Evolutionary conservation across 2,888 invertebrate species (phyloP).

Genomic region (Esperia sulphurella): DNA sequence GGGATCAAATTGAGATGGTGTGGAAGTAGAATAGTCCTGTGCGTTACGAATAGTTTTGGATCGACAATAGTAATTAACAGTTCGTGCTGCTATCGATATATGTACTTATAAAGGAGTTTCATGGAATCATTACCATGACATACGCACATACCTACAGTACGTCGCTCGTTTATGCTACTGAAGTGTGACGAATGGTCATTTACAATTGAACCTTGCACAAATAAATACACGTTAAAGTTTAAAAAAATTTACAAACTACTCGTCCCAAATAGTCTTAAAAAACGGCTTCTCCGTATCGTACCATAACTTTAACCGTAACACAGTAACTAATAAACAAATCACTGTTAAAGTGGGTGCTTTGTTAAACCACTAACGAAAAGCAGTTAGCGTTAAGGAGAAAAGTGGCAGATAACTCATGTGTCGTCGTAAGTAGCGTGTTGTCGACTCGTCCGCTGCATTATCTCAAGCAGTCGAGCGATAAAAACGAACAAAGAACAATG

Average conservation of each 20-base stretch:
- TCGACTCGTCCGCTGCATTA: constrained; percentile 53
- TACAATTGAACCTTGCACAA: not conserved
- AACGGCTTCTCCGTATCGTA: constrained; percentile 1
- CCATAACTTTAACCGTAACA: constrained; percentile 22
- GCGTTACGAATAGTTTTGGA: no score
- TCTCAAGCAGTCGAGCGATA: constrained; percentile 73
- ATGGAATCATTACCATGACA: no score
- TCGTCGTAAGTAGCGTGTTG: constrained; percentile 43
- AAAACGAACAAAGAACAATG: constrained; percentile 77
- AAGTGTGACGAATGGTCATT: no score
- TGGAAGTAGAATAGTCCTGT: no score
- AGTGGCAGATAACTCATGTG: constrained; percentile 68
- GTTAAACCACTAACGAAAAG: constrained; percentile 46
- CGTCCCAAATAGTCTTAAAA: not conserved
- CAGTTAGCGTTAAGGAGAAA: constrained; percentile 65
- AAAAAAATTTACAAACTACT: no score
- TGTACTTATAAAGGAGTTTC: no score
- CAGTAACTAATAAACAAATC: constrained; percentile 43
- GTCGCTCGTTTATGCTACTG: no score
- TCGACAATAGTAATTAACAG: no score
- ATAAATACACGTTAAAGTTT: no score
- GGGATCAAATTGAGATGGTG: no score
- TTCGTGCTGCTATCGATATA: no score
- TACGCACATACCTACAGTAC: no score
- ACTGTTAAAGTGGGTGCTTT: constrained; percentile 49